Base-by-base conservation (phyloP, 2,113 vertebrate species). In the Otus sunia region DNA sequence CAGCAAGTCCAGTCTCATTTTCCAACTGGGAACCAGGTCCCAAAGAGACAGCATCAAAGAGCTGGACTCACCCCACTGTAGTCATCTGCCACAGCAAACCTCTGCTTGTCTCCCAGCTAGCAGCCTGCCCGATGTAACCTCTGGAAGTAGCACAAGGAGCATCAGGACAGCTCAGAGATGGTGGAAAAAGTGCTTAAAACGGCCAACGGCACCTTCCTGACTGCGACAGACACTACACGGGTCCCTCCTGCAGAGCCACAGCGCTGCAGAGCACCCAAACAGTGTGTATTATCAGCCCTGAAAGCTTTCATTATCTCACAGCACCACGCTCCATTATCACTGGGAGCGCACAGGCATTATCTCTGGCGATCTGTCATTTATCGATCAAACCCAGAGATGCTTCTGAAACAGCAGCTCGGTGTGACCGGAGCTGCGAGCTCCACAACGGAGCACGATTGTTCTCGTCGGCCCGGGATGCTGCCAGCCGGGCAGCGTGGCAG, bases 401-500 rank as follows among this genome's bases (percentile, higher is more conserved):
- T 67, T 27, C 80, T 76, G 67, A 63, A 79, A 58, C 79, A 53
- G 68, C 83, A 79, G 71, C 75, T 34, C 30, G 4, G 75, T 4
- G 5, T 12, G 37, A 53, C 8, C 6, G 47, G 55, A 29, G 63
- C 56, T 25, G 50, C 1, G 3, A 81, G 69, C 62, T 52, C 55
- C 8, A 1, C 49, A 9, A 12, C 0, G 2, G 19, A 67, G 53
- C 67, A 15, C 22, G 15, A 16, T 12, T 30, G 49, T 36, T 50
- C 64, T 50, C 17, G 2, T 4, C 53, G 11, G 2, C 49, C 63
- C 5, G 2, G 56, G 55, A 13, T 16, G 73, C 58, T n/a, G 41
- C 63, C 41, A 11, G 66, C 27, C 11, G 0, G 34, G 21, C 47
- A 69, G 50, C 1, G 0, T 4, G 43, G 27, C 13, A 4, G 72